These are phyloP conservation scores for Panthera leo DNA, from an alignment of 2,113 vertebrate genomes.

Conservation along the genomic window DNA sequence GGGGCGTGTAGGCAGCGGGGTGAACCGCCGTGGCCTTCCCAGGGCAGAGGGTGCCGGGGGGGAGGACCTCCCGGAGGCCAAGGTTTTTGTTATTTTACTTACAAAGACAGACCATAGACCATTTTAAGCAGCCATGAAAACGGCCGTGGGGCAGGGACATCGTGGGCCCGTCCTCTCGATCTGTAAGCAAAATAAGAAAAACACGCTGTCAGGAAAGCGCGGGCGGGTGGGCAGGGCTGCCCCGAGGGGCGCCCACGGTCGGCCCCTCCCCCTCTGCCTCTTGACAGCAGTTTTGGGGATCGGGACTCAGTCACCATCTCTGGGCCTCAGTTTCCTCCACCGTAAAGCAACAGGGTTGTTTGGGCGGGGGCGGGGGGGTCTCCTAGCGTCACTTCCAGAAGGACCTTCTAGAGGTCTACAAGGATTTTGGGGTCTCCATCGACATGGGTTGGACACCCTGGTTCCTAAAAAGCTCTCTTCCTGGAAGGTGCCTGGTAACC, in stretches of 20 bases:
- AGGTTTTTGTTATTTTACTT: constrained; percentile 85
- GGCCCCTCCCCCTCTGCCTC: neutral
- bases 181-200: constrained; percentile 89
- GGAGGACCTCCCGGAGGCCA: constrained; percentile 49
- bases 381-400: neutral
- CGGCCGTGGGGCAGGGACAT: constrained; percentile 87
- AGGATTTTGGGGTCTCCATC: fast-evolving
- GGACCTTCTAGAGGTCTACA: neutral
- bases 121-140: constrained; percentile 89
- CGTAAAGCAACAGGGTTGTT: neutral
- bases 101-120: constrained; percentile 91
- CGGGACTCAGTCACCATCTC: neutral
- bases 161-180: constrained; percentile 85
- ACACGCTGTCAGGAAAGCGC: constrained; percentile 83
- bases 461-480: neutral
- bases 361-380: neutral
- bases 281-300: neutral
- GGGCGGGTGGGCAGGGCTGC: constrained; percentile 67
- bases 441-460: fast-evolving
- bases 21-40: fast-evolving
- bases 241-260: neutral
- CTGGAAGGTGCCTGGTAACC: neutral
- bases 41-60: neutral
- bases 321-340: neutral
- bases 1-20: neutral